A percentile compares a stretch with the other conserved stretches of the same genome.
These are phyloP conservation scores for Porites australiensis DNA, from an alignment of 64 coral and sea anemone genomes.

Conservation along the genomic window DNA sequence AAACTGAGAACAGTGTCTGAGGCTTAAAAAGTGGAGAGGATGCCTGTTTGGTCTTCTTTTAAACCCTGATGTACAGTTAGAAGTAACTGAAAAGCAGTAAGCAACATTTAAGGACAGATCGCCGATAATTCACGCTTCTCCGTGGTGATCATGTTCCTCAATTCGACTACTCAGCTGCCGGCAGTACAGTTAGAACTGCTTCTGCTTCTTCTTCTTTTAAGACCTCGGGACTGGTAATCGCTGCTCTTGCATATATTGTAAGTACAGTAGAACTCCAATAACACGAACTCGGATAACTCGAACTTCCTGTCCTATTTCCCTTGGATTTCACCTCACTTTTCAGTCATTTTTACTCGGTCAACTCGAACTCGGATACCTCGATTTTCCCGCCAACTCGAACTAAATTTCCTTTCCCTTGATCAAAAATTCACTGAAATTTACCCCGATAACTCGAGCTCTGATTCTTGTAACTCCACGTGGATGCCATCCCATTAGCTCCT, in stretches of 20 bases:
- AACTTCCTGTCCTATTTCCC: constrained; percentile 10
- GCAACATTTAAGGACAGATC: constrained; percentile 1
- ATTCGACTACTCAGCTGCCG: not conserved
- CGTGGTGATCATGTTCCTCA: constrained; percentile 3
- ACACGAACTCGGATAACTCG: constrained; percentile 26
- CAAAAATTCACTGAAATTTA: too few species aligned
- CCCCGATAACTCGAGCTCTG: too few species aligned
- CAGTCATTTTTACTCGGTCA: too few species aligned
- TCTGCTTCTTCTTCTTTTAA: constrained; percentile 5
- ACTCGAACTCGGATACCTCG: too few species aligned
- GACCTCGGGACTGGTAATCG: constrained; percentile 7
- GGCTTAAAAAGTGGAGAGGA: not conserved
- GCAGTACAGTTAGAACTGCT: constrained; percentile 1
- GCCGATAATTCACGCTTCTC: constrained; percentile 12
- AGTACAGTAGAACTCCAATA: too few species aligned
- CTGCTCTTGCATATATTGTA: constrained; percentile 13
- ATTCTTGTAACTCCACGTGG: too few species aligned
- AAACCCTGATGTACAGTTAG: not conserved
- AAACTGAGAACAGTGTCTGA: constrained; percentile 7
- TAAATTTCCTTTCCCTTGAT: too few species aligned
- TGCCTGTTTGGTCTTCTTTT: constrained; percentile 1
- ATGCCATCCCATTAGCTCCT: constrained; percentile 53
- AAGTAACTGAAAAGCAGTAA: not conserved
- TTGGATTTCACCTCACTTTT: too few species aligned
- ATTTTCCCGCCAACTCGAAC: too few species aligned